Evolutionary conservation across 23 tunicate species (phyloP).

Genomic region (Corella eumyota): DNA sequence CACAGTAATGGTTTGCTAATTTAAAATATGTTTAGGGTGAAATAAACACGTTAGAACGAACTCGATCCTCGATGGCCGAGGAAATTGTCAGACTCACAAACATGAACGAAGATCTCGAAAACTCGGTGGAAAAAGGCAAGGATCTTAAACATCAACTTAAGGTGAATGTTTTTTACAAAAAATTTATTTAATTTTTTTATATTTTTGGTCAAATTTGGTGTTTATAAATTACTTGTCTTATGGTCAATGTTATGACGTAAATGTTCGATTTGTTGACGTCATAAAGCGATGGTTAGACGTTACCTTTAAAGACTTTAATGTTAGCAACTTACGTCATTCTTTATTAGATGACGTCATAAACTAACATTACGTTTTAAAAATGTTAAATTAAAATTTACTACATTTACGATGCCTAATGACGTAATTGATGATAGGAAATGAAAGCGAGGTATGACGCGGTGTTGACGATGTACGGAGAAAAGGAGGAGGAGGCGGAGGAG

Average conservation of each 20-base stretch:
- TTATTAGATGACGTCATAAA: no score
- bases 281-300: no score
- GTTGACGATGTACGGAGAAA: conserved; percentile 87
- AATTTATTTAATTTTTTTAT: neutral
- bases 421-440: conserved; percentile 21
- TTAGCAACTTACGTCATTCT: no score
- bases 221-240: no score
- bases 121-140: conserved; percentile 26
- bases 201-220: neutral
- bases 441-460: conserved; percentile 67
- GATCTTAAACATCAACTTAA: conserved; percentile 27
- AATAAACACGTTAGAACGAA: conserved; percentile 82
- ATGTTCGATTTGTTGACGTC: no score
- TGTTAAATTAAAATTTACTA: no score
- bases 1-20: no score
- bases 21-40: conserved; percentile 56
- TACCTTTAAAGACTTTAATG: no score
- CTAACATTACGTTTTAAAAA: no score
- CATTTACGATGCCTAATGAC: no score
- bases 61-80: conserved; percentile 92
- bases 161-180: conserved; percentile 9
- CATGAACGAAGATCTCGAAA: conserved; percentile 67
- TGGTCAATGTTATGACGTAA: no score
- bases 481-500: conserved; percentile 78
- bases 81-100: conserved; percentile 95